Base-by-base conservation (phyloP, 2,113 vertebrate species). In the Oreochromis tanganicae region DNA sequence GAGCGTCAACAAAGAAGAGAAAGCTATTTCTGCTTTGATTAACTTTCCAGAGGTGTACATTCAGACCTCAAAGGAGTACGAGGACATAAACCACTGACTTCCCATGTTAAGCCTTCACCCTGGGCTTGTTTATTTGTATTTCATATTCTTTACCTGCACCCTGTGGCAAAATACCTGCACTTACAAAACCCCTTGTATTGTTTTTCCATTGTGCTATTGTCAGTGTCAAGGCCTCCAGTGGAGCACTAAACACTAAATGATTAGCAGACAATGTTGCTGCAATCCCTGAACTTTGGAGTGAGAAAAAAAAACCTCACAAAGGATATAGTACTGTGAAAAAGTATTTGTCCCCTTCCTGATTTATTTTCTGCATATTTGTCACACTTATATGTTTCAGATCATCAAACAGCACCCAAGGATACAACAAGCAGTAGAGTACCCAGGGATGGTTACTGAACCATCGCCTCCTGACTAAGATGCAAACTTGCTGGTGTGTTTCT, bases 41-140 rank as follows among this genome's bases (percentile, higher is more conserved):
- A 89, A 63, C 81, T 91, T 88, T 71, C 85, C 19, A 48, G n/a
- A 84, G 71, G 29, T 32, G 57, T 85, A 46, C 54, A 88, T 85
- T 80, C 55, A 87, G 50, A 81, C 71, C 46, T 84, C 54, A 32
- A 48, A 80, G 55, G 80, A 81, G 46, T 61, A 88, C 79, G 48
- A 86, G 71, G 50, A 85, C 85, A 84, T 79, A 85, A 86, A 66
- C 34, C 2, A 32, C 73, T 36, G 71, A 43, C 82, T 85, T 63
- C 4, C 19, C 82, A 85, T 90, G 85, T 85, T 75, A 84, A 56
- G 55, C 29, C 32, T 66, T 73, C 48, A 82, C 59, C 78, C 8
- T 32, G 54, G 50, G 29, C 61, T 85, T 52, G 61, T 43, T 83
- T 36, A 6, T 66, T 87, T 78, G 48, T 61, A 57, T 71, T 83